Evolutionary conservation across 2,113 vertebrate species (phyloP).

Genomic region (Columba livia): DNA sequence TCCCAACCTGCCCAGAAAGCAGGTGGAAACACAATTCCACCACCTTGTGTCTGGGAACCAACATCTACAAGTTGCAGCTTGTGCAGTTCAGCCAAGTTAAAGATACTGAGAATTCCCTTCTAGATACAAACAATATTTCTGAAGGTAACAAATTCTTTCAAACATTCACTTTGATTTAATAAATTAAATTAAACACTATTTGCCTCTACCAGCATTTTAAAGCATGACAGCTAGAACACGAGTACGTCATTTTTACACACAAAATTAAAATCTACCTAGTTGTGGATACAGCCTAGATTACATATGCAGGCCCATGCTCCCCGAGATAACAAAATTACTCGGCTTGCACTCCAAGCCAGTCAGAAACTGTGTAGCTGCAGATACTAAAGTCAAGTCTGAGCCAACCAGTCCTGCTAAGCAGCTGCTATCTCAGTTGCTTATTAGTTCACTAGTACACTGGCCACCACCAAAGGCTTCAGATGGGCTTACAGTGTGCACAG

Average conservation of each 20-base stretch:
- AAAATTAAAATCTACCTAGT: neutral
- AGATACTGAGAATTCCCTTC: neutral
- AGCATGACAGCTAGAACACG: neutral
- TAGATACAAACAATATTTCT: neutral
- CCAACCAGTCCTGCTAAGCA: conserved; percentile 47
- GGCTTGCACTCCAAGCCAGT: neutral
- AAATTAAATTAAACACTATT: neutral
- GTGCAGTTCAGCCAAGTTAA: neutral
- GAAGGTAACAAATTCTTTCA: neutral
- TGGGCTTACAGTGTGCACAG: neutral
- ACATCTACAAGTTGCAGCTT: neutral
- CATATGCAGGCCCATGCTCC: neutral
- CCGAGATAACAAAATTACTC: neutral
- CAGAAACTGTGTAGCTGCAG: neutral
- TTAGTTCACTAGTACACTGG: conserved; percentile 4
- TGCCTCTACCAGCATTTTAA: neutral
- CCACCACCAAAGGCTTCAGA: conserved; percentile 4
- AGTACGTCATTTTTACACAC: neutral
- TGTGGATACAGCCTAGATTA: neutral
- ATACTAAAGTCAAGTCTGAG: neutral
- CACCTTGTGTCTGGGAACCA: neutral
- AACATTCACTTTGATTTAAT: neutral
- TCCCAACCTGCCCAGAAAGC: neutral
- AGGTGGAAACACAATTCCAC: neutral
- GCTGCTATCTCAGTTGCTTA: conserved; percentile 49